Percentiles rank a stretch among this genome's conserved stretches.
Conservation (phyloP, 2,113 vertebrate species). For the Gobio gobio region DNA sequence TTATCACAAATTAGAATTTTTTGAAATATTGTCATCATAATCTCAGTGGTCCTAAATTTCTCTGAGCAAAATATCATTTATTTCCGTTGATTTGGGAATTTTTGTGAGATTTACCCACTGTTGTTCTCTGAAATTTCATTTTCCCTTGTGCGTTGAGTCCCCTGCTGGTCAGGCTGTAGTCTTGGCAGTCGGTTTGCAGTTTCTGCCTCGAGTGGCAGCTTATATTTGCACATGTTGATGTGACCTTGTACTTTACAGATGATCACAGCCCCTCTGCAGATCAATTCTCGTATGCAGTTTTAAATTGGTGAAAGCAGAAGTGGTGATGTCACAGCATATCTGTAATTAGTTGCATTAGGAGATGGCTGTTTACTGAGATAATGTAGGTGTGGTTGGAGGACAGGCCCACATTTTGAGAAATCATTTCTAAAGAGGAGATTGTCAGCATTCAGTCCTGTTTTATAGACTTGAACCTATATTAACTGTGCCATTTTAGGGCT, state of each 20-base stretch:
- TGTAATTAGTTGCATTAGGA: not conserved
- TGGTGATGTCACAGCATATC: not conserved
- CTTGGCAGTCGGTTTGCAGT: conserved; percentile 37
- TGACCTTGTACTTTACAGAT: conserved; percentile 5
- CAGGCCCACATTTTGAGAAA: not conserved
- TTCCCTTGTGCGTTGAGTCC: conserved; percentile 37
- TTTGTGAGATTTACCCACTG: conserved; percentile 2
- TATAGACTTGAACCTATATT: not conserved
- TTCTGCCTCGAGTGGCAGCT: conserved; percentile 38
- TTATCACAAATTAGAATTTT: not conserved
- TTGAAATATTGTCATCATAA: not conserved
- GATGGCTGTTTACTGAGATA: not conserved
- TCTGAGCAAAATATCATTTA: not conserved
- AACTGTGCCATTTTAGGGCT: not conserved
- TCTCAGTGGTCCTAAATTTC: not conserved
- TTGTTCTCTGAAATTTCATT: conserved; percentile 18
- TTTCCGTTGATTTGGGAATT: not conserved
- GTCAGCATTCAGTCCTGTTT: not conserved
- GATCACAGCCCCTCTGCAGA: not conserved
- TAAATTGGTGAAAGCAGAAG: not conserved
- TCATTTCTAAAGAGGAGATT: not conserved
- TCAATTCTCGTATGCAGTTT: not conserved
- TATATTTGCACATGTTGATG: conserved; percentile 41
- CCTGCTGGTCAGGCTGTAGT: conserved; percentile 58
- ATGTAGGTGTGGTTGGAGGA: conserved; percentile 1